phyloP scores from a whole-genome alignment of 2,113 vertebrate species.

The Dasyprocta punctata region DNA sequence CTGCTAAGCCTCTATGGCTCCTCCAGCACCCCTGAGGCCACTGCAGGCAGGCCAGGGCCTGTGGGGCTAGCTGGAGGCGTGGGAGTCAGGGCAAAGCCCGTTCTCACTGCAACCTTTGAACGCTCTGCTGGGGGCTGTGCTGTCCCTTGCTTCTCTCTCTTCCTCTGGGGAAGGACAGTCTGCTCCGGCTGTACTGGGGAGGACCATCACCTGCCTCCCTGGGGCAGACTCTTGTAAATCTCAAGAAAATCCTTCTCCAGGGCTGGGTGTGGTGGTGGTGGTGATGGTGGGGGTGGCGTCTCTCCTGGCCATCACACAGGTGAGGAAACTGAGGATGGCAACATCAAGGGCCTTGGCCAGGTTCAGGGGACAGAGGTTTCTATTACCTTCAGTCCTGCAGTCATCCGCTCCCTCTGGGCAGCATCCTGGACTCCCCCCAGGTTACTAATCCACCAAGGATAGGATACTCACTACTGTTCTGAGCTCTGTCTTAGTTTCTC shows the following conservation, averaged over 20 bases:
- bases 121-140: accelerated
- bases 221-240: background rate
- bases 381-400: background rate
- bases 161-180: background rate
- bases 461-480: background rate
- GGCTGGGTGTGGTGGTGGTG: background rate
- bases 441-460: background rate
- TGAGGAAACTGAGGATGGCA: background rate
- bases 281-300: background rate
- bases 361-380: background rate
- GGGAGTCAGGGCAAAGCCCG: conserved; percentile 50
- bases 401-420: background rate
- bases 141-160: background rate
- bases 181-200: background rate
- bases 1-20: background rate
- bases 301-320: background rate
- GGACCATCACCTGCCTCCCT: background rate
- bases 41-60: background rate
- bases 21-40: conserved; percentile 27
- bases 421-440: background rate
- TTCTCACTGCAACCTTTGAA: conserved; percentile 36
- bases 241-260: background rate
- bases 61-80: conserved; percentile 19
- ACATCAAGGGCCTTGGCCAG: background rate
- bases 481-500: background rate